Conservation (phyloP, 1,140 invertebrate genomes). For the Hypothenemus hampei region DNA sequence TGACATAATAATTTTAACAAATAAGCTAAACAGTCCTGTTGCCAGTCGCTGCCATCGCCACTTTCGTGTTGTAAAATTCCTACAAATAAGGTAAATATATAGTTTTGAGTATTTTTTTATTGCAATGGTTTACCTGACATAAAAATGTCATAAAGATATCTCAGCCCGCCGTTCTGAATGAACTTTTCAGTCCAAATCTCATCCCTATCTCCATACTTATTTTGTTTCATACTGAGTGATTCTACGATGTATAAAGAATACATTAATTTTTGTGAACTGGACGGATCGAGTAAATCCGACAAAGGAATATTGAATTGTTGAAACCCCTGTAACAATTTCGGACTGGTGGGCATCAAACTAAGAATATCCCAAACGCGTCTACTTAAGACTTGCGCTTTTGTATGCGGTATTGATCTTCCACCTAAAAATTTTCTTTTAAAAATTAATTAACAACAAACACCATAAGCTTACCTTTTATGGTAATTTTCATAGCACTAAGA, state of each 20-base stretch:
- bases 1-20: constrained; percentile 79
- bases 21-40: constrained; percentile 87
- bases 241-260: constrained; percentile 92
- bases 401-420: constrained; percentile 62
- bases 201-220: constrained; percentile 29
- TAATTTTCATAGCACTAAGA: constrained; percentile 75
- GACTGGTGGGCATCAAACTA: constrained; percentile 84
- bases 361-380: constrained; percentile 90
- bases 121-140: constrained; percentile 62
- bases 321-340: constrained; percentile 77
- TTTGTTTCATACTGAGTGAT: constrained; percentile 46
- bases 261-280: constrained; percentile 89
- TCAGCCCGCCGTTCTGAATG: constrained; percentile 78
- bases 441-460: neutral
- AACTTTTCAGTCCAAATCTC: constrained; percentile 70
- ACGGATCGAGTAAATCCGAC: constrained; percentile 73
- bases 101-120: neutral
- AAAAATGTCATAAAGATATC: constrained; percentile 87
- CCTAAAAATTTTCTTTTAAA: constrained; percentile 44
- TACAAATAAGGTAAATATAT: constrained; percentile 10
- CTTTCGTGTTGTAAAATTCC: constrained; percentile 56
- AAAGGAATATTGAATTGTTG: constrained; percentile 63
- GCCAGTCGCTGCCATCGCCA: constrained; percentile 80
- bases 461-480: constrained; percentile 49
- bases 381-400: constrained; percentile 85